Conservation (phyloP, 2,888 invertebrate genomes). For the Desoria tigrina region DNA sequence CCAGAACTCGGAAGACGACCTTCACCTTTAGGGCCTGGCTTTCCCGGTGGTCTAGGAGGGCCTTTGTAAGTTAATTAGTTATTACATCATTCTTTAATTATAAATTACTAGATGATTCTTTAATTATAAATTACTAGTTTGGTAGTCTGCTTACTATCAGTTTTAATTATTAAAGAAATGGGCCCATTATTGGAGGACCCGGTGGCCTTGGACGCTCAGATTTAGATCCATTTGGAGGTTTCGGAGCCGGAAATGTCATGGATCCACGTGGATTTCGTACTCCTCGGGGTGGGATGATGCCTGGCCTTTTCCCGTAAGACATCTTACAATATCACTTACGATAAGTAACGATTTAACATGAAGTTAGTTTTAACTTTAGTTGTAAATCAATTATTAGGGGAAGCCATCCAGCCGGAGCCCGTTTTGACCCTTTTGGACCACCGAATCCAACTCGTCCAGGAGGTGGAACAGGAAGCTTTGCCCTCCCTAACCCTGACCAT, state of each 20-base stretch:
- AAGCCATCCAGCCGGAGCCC: constrained; percentile 38
- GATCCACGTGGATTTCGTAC: constrained; percentile 47
- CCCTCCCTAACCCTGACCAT: constrained; percentile 45
- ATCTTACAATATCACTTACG: too few relatives aligned
- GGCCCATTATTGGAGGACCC: constrained; percentile 17
- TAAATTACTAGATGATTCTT: background rate
- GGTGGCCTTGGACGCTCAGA: constrained; percentile 46
- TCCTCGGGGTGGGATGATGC: constrained; percentile 22
- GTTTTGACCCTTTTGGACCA: constrained; percentile 50
- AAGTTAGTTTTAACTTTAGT: too few relatives aligned
- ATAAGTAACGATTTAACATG: too few relatives aligned
- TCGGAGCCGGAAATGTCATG: constrained; percentile 44
- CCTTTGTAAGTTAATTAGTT: constrained; percentile 33
- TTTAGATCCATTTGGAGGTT: constrained; percentile 46
- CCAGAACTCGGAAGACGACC: constrained; percentile 17
- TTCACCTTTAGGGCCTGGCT: constrained; percentile 15
- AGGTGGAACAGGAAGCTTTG: constrained; percentile 26
- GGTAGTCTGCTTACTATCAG: background rate
- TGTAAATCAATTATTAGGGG: too few relatives aligned
- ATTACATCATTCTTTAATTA: background rate
- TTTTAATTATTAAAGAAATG: constrained; percentile 15
- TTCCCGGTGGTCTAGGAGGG: constrained; percentile 18
- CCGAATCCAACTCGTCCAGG: constrained; percentile 27
- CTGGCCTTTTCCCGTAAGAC: constrained; percentile 37
- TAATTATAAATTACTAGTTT: constrained; percentile 2